Evolutionary conservation across 1,140 invertebrate species (phyloP), one percentile per base, ranked within the genome.

Genomic region (Zophobas atratus): DNA sequence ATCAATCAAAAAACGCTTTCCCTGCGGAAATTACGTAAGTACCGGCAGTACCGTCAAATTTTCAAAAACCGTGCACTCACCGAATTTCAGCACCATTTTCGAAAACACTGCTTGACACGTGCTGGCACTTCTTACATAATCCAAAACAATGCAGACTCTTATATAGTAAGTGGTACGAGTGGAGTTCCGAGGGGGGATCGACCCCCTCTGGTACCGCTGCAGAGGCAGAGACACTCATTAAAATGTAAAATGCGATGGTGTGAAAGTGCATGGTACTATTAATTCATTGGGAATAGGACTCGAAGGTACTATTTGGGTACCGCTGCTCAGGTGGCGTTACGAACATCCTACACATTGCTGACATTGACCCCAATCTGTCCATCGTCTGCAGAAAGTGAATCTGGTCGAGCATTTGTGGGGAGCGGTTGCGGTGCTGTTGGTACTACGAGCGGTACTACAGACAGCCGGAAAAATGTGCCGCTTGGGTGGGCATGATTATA

Each of bases 341-440:
- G 43, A 43, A 67, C 41, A 67, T 67, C 39, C 39, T 38, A 60
- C 56, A 8, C 35, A 20, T 20, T 20, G 33, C 8, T 43, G 70
- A 72, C 70, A 72, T 72, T 72, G 70, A 72, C 70, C 70, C 33
- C 33, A 72, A 72, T 72, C 60, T 67, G 60, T 67, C 60, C 34
- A 36, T 60, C 56, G 36, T 67, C 60, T 67, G 39, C 60, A 33
- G 38, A 67, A 34, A 34, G 4, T 43, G 36, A 6, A 20, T 51
- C 60, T 41, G 20, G 35, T 41, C 2, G n/a, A 4, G 8, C 39
- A 39, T 60, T 60, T 60, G 2, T 6, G 36, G 56, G 5, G 6
- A 60, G 56, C 56, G 56, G 8, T 2, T 2, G 1, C 3, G 35
- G 2, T 39, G 36, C 4, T 8, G 35, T 55, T 32, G 33, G 20